These are phyloP conservation scores for Chionis minor DNA, from an alignment of 2,113 vertebrate genomes.

Conservation along the genomic window DNA sequence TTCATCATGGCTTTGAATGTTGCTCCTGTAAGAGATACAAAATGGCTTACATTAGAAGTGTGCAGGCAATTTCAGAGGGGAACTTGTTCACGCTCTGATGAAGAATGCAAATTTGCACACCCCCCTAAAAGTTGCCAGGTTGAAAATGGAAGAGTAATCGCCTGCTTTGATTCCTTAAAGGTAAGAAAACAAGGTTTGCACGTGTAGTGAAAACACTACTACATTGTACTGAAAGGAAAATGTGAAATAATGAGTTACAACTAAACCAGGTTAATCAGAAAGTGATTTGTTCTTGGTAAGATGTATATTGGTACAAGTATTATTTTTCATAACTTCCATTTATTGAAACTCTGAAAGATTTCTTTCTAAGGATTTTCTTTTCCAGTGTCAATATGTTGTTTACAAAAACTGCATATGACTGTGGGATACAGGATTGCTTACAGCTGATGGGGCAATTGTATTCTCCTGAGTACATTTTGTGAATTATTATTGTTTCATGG, in stretches of 20 bases:
- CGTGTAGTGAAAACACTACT: background rate
- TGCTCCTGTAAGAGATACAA: constrained; percentile 91
- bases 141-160: constrained; percentile 95
- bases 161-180: constrained; percentile 97
- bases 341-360: background rate
- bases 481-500: constrained; percentile 44
- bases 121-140: constrained; percentile 97
- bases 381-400: constrained; percentile 20
- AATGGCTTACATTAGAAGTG: constrained; percentile 95
- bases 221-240: background rate
- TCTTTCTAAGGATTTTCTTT: background rate
- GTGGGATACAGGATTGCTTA: constrained; percentile 35
- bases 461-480: constrained; percentile 9
- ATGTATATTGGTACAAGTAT: background rate
- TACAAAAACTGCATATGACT: constrained; percentile 7
- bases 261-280: background rate
- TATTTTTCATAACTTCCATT: background rate
- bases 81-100: constrained; percentile 93
- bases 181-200: constrained; percentile 78
- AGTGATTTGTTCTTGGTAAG: background rate
- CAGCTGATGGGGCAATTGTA: constrained; percentile 30
- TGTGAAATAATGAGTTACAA: background rate
- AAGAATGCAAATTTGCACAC: constrained; percentile 99
- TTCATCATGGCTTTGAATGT: constrained; percentile 92
- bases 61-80: constrained; percentile 96